phyloP scores from a whole-genome alignment of 1,140 invertebrate genomes.

The Drosophila tani region DNA sequence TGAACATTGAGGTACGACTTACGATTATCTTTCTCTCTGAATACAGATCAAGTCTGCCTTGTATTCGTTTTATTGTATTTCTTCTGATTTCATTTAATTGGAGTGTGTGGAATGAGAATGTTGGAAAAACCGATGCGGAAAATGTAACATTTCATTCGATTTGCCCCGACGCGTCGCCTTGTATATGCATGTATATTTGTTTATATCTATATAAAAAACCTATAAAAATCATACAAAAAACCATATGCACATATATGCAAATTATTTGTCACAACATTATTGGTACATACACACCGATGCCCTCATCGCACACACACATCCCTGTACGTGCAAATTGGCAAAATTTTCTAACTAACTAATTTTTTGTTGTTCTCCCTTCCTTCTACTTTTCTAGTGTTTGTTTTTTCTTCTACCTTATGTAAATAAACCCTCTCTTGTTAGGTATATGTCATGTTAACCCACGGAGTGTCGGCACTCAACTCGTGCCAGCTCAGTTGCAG shows the following conservation, averaged over 20 bases:
- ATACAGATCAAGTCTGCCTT: conserved; percentile 52
- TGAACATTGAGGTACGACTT: conserved; percentile 83
- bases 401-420: conserved; percentile 21
- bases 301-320: conserved; percentile 7
- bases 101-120: conserved; percentile 33
- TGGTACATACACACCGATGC: conserved; percentile 41
- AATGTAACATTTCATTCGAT: conserved; percentile 25
- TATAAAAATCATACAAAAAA: conserved; percentile 60
- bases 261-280: conserved; percentile 82
- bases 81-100: conserved; percentile 52
- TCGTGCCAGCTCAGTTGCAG: conserved; percentile 47
- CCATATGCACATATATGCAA: conserved; percentile 59
- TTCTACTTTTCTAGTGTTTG: conserved; percentile 9
- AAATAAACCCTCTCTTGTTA: conserved; percentile 55
- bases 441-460: conserved; percentile 78
- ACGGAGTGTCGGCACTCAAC: conserved; percentile 65
- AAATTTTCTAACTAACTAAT: conserved; percentile 74
- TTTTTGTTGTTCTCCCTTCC: conserved; percentile 40
- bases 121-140: conserved; percentile 39
- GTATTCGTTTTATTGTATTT: conserved; percentile 64
- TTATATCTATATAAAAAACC: conserved; percentile 53
- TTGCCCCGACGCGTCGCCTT: conserved; percentile 28
- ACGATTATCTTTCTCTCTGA: conserved; percentile 79
- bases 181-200: conserved; percentile 54
- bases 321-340: conserved; percentile 37